Evolutionary conservation across 2,113 vertebrate species (phyloP).

Genomic region (Melanerpes aurifrons): DNA sequence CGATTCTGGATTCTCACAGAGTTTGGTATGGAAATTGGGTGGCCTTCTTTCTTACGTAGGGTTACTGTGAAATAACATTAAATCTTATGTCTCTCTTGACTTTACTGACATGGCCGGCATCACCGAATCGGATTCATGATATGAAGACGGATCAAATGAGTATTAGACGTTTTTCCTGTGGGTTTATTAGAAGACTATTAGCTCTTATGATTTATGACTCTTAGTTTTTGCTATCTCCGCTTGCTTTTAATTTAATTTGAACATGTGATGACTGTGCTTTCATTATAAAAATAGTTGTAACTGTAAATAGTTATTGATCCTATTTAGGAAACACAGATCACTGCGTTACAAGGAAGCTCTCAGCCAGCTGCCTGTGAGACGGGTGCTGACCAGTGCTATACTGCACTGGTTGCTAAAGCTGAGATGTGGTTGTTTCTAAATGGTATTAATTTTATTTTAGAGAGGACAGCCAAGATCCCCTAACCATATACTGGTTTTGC

Average conservation of each 20-base stretch:
- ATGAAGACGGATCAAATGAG: background rate
- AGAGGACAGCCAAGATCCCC: background rate
- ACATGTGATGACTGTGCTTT: background rate
- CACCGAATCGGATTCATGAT: background rate
- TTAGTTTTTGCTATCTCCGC: background rate
- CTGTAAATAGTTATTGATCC: background rate
- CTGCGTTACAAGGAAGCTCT: background rate
- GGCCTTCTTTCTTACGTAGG: background rate
- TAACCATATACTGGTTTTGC: background rate
- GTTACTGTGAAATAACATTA: background rate
- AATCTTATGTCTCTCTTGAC: background rate
- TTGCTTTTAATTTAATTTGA: background rate
- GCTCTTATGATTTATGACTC: background rate
- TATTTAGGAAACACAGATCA: background rate
- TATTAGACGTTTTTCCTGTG: background rate
- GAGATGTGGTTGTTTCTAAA: background rate
- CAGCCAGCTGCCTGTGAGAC: no score
- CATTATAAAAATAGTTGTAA: background rate
- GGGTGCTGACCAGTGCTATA: background rate
- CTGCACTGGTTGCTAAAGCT: background rate
- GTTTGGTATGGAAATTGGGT: background rate
- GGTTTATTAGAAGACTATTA: background rate
- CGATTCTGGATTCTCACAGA: background rate
- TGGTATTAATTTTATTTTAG: accelerated
- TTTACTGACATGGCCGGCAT: background rate